phyloP scores from a whole-genome alignment of 2,797 vertebrate genomes.

The Coregonus suidteri region DNA sequence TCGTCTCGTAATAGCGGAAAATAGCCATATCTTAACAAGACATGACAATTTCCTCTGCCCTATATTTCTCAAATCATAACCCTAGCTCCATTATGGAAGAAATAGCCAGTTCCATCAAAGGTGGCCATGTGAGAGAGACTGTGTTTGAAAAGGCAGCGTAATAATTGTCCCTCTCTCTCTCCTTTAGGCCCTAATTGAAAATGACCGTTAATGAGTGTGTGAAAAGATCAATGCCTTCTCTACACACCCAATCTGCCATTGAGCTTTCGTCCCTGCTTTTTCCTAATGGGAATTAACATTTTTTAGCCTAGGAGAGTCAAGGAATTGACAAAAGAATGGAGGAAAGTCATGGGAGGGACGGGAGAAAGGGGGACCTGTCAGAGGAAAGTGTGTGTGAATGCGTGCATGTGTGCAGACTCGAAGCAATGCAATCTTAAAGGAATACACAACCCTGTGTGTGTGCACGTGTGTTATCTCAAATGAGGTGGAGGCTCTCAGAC shows the following conservation, averaged over 20 bases:
- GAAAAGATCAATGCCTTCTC: conserved; percentile 49
- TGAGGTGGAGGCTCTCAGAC: too few species aligned
- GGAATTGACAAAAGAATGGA: too few species aligned
- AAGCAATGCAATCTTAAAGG: too few species aligned
- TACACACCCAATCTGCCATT: not conserved
- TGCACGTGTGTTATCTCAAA: too few species aligned
- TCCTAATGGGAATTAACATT: too few species aligned
- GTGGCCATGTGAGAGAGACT: conserved; percentile 18
- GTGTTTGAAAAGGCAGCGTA: too few species aligned
- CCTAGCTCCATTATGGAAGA: conserved; percentile 8
- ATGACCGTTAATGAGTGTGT: conserved; percentile 52
- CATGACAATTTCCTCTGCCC: not conserved
- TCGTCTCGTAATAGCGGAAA: not conserved
- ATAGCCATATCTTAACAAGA: not conserved
- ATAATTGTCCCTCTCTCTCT: conserved; percentile 22
- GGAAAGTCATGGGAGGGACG: too few species aligned
- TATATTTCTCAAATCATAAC: not conserved
- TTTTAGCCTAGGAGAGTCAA: too few species aligned
- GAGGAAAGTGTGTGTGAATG: too few species aligned
- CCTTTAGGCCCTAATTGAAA: conserved; percentile 55
- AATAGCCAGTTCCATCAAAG: conserved; percentile 19
- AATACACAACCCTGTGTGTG: too few species aligned
- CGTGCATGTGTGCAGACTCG: too few species aligned
- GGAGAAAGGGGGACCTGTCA: too few species aligned
- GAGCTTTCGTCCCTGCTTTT: conserved; percentile 2